phyloP scores from a whole-genome alignment of 2,113 vertebrate genomes.

The Osmerus mordax region DNA sequence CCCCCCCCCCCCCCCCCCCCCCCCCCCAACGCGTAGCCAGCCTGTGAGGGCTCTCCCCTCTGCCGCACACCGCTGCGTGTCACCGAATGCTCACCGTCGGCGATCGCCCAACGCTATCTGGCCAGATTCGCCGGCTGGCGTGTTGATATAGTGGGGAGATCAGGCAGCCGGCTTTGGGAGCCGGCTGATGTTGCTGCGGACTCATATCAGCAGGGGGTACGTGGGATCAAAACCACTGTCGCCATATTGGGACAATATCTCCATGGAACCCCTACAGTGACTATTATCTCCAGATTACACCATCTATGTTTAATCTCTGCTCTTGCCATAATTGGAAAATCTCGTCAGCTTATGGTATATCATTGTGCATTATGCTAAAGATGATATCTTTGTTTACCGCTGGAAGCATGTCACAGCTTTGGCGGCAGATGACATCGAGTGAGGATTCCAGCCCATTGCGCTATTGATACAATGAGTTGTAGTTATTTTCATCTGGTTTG shows the following conservation, averaged over 20 bases:
- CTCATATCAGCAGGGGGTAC: neutral
- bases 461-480: too few species aligned
- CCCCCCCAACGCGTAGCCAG: slow-evolving; percentile 7
- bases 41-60: neutral
- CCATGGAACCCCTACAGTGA: neutral
- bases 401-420: too few species aligned
- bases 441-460: too few species aligned
- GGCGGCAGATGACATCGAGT: too few species aligned
- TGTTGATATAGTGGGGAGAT: neutral
- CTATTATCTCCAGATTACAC: neutral
- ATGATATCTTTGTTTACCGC: too few species aligned
- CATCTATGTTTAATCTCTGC: neutral
- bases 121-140: neutral
- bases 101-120: neutral
- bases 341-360: too few species aligned
- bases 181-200: neutral
- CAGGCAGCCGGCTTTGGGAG: neutral
- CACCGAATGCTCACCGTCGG: neutral
- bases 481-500: too few species aligned
- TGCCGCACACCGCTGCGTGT: neutral
- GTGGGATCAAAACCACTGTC: neutral
- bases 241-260: neutral
- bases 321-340: too few species aligned
- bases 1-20: neutral
- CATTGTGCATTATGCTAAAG: too few species aligned